Evolutionary conservation across 1,140 invertebrate genomes (phyloP).

Genomic region (Caenorhabditis briggsae): DNA sequence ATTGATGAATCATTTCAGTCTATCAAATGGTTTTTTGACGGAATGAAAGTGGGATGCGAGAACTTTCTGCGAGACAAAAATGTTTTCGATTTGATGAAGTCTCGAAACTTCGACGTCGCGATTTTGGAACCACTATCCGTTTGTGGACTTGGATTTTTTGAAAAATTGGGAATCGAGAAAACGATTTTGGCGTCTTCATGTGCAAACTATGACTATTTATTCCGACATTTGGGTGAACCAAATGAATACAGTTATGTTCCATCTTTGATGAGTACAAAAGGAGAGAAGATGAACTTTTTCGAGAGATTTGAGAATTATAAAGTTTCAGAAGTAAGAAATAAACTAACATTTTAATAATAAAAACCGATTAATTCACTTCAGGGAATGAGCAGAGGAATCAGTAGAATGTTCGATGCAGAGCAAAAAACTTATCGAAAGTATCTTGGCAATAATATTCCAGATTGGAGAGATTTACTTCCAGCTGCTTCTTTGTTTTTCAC

Average conservation of each 20-base stretch:
- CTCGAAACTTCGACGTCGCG: constrained; percentile 53
- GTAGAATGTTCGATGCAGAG: not conserved
- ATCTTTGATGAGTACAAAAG: not conserved
- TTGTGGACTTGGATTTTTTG: constrained; percentile 53
- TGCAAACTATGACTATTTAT: constrained; percentile 20
- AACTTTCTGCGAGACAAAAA: constrained; percentile 13
- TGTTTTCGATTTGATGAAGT: not conserved
- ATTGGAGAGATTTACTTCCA: constrained; percentile 18
- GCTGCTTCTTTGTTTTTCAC: constrained; percentile 41
- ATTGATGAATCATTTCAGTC: not conserved
- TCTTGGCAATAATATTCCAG: not conserved
- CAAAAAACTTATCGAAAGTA: not conserved
- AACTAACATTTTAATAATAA: not conserved
- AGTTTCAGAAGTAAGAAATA: constrained; percentile 3
- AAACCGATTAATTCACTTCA: not conserved
- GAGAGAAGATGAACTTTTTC: not conserved
- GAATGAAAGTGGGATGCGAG: constrained; percentile 19
- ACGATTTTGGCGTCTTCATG: constrained; percentile 29
- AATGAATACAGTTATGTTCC: constrained; percentile 56
- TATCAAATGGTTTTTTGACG: constrained; percentile 15
- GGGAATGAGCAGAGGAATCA: not conserved
- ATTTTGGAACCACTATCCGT: constrained; percentile 47
- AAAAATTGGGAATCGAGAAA: constrained; percentile 39
- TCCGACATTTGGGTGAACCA: constrained; percentile 44
- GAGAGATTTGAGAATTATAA: constrained; percentile 12